Conservation (phyloP, 2,797 vertebrate genomes). For the Tamandua tetradactyla region DNA sequence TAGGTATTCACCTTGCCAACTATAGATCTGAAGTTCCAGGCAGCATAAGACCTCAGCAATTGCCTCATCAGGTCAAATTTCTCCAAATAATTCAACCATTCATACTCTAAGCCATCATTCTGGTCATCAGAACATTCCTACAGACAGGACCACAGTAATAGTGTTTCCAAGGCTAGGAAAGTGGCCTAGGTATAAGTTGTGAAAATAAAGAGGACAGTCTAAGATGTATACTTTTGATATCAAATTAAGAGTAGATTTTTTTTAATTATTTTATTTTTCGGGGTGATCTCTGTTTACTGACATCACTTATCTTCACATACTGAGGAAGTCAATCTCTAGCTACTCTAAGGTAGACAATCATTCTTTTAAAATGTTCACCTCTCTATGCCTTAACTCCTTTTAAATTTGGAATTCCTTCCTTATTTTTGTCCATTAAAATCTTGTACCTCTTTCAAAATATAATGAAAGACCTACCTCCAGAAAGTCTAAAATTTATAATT, state of each 20-base stretch:
- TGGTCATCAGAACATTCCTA: not conserved
- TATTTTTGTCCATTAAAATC: not conserved
- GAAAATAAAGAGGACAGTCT: not conserved
- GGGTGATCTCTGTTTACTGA: not conserved
- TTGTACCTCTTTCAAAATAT: not conserved
- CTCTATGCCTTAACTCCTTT: not conserved
- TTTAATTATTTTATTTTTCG: constrained; percentile 7
- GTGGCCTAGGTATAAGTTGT: not conserved
- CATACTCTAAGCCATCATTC: not conserved
- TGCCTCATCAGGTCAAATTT: not conserved
- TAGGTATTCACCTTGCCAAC: not conserved
- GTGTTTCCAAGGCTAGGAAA: not conserved
- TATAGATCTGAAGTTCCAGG: not conserved
- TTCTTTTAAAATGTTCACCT: constrained; percentile 23
- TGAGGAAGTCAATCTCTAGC: not conserved
- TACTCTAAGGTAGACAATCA: not conserved
- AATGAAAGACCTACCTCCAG: not conserved
- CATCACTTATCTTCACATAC: not conserved
- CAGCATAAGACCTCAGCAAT: not conserved
- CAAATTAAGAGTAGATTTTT: not conserved
- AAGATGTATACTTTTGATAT: not conserved
- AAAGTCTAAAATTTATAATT: constrained; percentile 37
- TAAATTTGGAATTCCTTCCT: not conserved
- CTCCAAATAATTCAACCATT: constrained; percentile 5
- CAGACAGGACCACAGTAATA: not conserved